Conservation (phyloP, 2,113 vertebrate species). For the Anolis carolinensis region DNA sequence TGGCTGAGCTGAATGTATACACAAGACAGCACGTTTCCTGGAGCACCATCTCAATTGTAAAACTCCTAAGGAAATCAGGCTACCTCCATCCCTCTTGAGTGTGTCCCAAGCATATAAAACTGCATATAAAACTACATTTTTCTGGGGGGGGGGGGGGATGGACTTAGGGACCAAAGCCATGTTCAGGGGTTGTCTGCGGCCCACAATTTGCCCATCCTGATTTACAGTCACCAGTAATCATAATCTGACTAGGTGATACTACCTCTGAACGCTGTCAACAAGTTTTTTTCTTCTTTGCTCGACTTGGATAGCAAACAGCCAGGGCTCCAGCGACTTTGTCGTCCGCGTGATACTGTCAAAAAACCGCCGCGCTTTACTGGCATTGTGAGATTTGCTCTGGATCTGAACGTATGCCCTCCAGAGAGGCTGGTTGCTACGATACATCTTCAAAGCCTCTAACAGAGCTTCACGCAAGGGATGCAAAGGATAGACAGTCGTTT, state of each 20-base stretch:
- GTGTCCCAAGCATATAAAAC: no score
- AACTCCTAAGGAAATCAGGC: no score
- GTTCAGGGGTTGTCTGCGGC: no score
- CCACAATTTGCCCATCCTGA: neutral
- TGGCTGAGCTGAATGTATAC: no score
- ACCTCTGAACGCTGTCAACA: slow-evolving; percentile 88
- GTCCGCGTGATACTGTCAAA: slow-evolving; percentile 81
- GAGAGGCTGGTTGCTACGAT: slow-evolving; percentile 80
- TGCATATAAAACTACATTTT: no score
- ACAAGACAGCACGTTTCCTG: no score
- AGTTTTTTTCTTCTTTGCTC: slow-evolving; percentile 90
- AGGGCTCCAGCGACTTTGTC: slow-evolving; percentile 79
- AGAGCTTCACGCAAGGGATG: slow-evolving; percentile 82
- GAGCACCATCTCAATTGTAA: no score
- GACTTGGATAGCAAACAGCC: slow-evolving; percentile 88
- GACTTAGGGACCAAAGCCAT: no score
- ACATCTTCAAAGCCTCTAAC: slow-evolving; percentile 77
- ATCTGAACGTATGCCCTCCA: slow-evolving; percentile 87
- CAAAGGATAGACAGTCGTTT: slow-evolving; percentile 79
- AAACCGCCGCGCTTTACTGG: slow-evolving; percentile 86
- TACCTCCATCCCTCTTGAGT: no score
- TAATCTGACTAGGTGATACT: neutral
- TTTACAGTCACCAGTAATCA: accelerated
- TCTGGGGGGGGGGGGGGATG: no score
- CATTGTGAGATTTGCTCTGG: slow-evolving; percentile 86